Percentiles rank a stretch among this genome's conserved stretches.
These are phyloP conservation scores for Microctonus brassicae DNA, from an alignment of 2,888 invertebrate genomes.

Conservation along the genomic window DNA sequence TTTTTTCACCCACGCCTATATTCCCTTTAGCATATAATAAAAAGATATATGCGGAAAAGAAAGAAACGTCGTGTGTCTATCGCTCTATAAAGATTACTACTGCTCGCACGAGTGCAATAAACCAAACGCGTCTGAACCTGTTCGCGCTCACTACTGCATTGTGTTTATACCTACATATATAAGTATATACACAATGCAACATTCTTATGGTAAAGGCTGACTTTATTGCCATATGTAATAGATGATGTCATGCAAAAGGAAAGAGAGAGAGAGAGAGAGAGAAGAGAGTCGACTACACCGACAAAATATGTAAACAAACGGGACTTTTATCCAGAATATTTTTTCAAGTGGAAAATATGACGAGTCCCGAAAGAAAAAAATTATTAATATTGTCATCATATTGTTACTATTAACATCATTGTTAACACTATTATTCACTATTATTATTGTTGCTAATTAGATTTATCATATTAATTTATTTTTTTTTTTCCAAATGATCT, in stretches of 20 bases:
- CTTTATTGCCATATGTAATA: constrained; percentile 18
- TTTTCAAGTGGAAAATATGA: constrained; percentile 26
- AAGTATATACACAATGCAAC: not conserved
- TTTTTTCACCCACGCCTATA: not conserved
- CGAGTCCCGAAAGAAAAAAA: constrained; percentile 13
- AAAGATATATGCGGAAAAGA: too few relatives aligned
- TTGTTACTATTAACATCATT: too few relatives aligned
- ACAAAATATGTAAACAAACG: constrained; percentile 14
- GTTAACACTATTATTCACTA: too few relatives aligned
- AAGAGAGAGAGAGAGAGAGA: too few relatives aligned
- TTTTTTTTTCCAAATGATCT: too few relatives aligned
- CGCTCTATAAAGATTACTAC: not conserved
- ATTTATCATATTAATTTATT: too few relatives aligned
- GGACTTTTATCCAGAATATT: constrained; percentile 26
- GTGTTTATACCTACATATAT: not conserved
- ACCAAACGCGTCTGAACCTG: not conserved
- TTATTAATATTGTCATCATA: not conserved
- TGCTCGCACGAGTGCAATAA: not conserved
- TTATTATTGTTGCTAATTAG: too few relatives aligned
- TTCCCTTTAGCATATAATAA: not conserved
- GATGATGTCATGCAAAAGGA: constrained; percentile 38
- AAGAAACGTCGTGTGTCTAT: not conserved
- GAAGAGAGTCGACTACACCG: constrained; percentile 39
- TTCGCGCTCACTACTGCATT: not conserved
- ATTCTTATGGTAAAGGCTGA: not conserved